Evolutionary conservation across 35 echinoderm and acorn worm genomes (phyloP).

Genomic region (Acanthaster planci): DNA sequence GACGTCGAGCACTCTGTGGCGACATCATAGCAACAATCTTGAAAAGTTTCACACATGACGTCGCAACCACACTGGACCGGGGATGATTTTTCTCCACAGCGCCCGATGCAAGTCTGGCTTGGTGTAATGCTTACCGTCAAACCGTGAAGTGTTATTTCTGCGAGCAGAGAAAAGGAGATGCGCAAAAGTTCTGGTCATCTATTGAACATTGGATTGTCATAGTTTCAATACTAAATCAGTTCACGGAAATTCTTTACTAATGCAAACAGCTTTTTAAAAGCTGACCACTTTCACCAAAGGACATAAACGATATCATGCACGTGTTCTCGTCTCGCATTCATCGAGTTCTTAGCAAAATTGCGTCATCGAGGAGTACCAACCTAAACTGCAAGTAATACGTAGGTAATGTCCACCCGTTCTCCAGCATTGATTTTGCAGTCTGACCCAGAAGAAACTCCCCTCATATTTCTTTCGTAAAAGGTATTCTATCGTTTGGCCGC

Average conservation of each 20-base stretch:
- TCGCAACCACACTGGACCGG: not conserved
- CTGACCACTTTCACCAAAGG: not conserved
- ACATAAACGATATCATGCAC: not conserved
- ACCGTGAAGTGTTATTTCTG: not conserved
- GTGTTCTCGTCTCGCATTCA: not conserved
- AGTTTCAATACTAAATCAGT: too few relatives aligned
- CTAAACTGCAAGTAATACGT: not conserved
- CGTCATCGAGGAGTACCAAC: too few relatives aligned
- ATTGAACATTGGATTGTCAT: too few relatives aligned
- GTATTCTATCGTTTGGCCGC: not conserved
- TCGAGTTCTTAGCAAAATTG: not conserved
- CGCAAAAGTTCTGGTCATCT: not conserved
- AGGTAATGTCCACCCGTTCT: not conserved
- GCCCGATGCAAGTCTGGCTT: not conserved
- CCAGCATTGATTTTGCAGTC: not conserved
- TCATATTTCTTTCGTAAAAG: not conserved
- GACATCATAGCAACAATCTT: constrained; percentile 3
- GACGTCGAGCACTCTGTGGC: not conserved
- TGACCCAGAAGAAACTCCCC: not conserved
- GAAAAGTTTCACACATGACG: not conserved
- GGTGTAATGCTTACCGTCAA: not conserved
- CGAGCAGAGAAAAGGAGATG: not conserved
- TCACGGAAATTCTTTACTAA: too few relatives aligned
- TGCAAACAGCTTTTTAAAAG: not conserved
- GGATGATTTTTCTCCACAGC: not conserved